These are phyloP conservation scores for Drosophila tripunctata DNA, from an alignment of 2,888 invertebrate species.

Conservation along the genomic window DNA sequence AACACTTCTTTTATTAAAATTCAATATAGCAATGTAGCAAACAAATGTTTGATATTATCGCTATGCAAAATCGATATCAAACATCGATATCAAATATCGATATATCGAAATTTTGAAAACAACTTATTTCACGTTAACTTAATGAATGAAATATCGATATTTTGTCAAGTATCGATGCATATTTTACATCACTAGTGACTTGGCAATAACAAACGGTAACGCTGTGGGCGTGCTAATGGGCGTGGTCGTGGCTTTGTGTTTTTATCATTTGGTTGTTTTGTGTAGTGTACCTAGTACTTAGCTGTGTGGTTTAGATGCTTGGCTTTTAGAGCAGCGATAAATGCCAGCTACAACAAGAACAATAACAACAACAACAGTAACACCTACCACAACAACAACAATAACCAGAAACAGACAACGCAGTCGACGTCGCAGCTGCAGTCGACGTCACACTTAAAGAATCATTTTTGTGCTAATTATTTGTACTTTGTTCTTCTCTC, in stretches of 20 bases:
- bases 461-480: slow-evolving; percentile 61
- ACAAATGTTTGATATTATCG: too few species aligned
- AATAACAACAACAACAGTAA: slow-evolving; percentile 3
- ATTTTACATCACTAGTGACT: too few species aligned
- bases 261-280: not conserved
- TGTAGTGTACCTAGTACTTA: not conserved
- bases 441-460: slow-evolving; percentile 30
- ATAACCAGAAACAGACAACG: not conserved
- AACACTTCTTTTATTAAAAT: too few species aligned
- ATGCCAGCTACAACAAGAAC: slow-evolving; percentile 16
- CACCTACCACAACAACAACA: slow-evolving; percentile 8
- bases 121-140: too few species aligned
- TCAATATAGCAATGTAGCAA: too few species aligned
- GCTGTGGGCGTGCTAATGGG: not conserved
- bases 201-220: too few species aligned
- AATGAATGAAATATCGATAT: too few species aligned
- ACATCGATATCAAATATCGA: too few species aligned
- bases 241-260: not conserved
- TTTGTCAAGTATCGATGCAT: too few species aligned
- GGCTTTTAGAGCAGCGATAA: slow-evolving; percentile 41
- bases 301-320: slow-evolving; percentile 28
- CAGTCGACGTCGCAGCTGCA: slow-evolving; percentile 13
- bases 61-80: too few species aligned
- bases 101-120: too few species aligned
- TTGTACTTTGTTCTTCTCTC: slow-evolving; percentile 54